Conservation (phyloP, 2,113 vertebrate species). For the Hystrix brachyura region DNA sequence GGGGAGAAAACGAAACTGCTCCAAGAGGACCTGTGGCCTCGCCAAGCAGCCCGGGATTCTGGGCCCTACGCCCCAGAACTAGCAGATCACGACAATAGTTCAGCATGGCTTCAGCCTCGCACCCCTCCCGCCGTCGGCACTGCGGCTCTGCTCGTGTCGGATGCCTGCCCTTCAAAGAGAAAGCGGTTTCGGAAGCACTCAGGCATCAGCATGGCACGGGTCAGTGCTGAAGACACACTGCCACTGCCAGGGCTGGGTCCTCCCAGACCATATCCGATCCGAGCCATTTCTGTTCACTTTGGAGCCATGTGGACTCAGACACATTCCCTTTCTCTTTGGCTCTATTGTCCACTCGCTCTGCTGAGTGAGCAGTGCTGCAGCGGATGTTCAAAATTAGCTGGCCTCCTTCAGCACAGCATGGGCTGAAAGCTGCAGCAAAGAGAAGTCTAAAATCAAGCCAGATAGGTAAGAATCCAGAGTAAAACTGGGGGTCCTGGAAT, state of each 20-base stretch:
- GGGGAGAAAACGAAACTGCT: not conserved
- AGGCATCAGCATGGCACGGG: not conserved
- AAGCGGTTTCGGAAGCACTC: not conserved
- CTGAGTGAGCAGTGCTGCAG: not conserved
- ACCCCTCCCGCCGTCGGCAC: not conserved
- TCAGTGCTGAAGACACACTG: not conserved
- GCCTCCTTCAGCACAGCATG: not conserved
- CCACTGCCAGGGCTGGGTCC: not conserved
- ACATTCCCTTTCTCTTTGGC: not conserved
- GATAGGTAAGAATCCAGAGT: too few species aligned
- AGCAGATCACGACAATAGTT: rapidly evolving
- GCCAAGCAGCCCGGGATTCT: not conserved
- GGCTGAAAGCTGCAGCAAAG: not conserved
- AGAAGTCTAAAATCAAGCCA: not conserved
- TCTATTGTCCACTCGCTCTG: not conserved
- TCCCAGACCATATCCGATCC: not conserved
- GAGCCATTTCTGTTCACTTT: not conserved
- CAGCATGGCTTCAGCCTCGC: not conserved
- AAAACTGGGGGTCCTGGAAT: rapidly evolving
- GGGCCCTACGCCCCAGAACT: not conserved
- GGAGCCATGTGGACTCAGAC: not conserved
- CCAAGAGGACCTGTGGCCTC: not conserved
- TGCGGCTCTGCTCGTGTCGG: not conserved
- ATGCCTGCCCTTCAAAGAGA: not conserved
- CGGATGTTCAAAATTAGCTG: not conserved